Base-by-base conservation (phyloP, 2,888 invertebrate genomes). In the Syrphus vitripennis region DNA sequence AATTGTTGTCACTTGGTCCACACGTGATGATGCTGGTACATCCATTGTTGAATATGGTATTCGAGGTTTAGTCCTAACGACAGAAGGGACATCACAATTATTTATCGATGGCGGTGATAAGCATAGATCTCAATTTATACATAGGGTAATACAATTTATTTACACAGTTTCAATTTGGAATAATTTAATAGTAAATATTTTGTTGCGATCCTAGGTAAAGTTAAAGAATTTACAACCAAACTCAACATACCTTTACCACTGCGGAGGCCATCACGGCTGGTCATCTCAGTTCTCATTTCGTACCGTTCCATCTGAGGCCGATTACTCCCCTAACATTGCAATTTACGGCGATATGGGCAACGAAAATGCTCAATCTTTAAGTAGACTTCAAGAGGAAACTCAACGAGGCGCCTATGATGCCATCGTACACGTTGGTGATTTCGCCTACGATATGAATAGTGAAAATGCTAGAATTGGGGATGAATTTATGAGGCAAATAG, bases 281-380 rank as follows among this genome's bases (percentile, higher is more conserved):
- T 98, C 98, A 0, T 94, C 95, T 48, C 89, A 94, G 88, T 98
- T 96, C 92, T 94, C 93, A 89, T 97, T 98, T 92, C 94, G 93
- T 88, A 97, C 97, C 0, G 87, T 90, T 34, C 94, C 95, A 4
- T 92, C 93, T 3, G 94, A 94, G 2, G 93, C 93, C 7, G 91
- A 95, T 88, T 98, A 97, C 97, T 94, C 95, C 24, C 97, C 98
- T 0, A 94, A 94, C 24, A 93, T 98, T 42, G 98, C 97, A 29
- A 94, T 99, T 88, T 98, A 95, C 91, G 99, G 99, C 0, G 99
- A 99, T 91, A 95, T 99, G 96, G 99, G 99, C 31, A 97, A 97
- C 90, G 95, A 95, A 89, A 98, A 98, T 92, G 97, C 98, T 0
- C 93, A 95, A 92, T 97, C 98, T 0, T 93, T 99, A 80, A 94